phyloP scores from a whole-genome alignment of 2,113 vertebrate genomes.

The human region GRCh38 chr21:36722001-36722500 shows the following conservation, averaged over 20 bases:
- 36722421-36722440: neutral
- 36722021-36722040: neutral
- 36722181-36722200: neutral
- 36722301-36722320: neutral
- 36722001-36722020: neutral
- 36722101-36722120: neutral
- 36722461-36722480: neutral
- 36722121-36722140: neutral
- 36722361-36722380: neutral
- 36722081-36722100: neutral
- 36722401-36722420: neutral
- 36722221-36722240: neutral
- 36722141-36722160: neutral
- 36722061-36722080: neutral
- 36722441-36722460: neutral
- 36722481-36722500: neutral
- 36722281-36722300: neutral
- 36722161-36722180: neutral
- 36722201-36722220: neutral
- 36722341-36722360: neutral
- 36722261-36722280: neutral
- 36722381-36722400: constrained; percentile 42
- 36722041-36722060: neutral
- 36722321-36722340: neutral
- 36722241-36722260: neutral